These are phyloP conservation scores for Anguilla rostrata DNA, from an alignment of 2,113 vertebrate species.

Conservation along the genomic window DNA sequence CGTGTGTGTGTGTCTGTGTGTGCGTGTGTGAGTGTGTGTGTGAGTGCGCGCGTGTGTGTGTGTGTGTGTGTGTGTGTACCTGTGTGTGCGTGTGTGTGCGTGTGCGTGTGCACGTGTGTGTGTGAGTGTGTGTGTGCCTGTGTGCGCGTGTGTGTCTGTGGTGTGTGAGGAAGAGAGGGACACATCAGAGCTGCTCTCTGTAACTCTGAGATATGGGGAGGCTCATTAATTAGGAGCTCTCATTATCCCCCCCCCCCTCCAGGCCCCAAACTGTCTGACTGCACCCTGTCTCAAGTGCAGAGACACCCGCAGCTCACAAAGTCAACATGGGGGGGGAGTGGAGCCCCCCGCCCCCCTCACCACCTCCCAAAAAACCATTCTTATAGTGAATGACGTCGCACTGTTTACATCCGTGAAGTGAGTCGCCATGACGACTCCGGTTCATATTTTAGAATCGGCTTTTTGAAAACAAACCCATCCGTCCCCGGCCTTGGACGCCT, in stretches of 20 bases:
- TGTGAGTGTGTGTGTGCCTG: too few species aligned
- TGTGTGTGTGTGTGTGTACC: too few species aligned
- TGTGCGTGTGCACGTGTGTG: too few species aligned
- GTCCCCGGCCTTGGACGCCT: constrained; percentile 41
- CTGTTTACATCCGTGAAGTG: constrained; percentile 52
- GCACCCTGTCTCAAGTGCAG: constrained; percentile 47
- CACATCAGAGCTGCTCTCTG: constrained; percentile 48
- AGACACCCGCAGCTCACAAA: constrained; percentile 34
- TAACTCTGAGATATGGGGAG: constrained; percentile 66
- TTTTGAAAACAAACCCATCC: constrained; percentile 55
- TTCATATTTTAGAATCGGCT: constrained; percentile 59
- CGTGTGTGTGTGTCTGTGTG: too few species aligned
- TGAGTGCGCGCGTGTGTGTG: too few species aligned
- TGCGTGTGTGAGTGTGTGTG: too few species aligned
- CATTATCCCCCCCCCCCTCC: constrained; percentile 43
- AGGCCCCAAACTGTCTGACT: constrained; percentile 31
- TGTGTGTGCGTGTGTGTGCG: too few species aligned
- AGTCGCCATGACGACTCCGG: constrained; percentile 53
- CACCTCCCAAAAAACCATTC: constrained; percentile 40
- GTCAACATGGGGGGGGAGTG: constrained; percentile 30
- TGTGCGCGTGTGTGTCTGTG: too few species aligned
- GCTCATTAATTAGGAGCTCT: constrained; percentile 74
- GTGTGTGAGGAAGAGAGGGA: constrained; percentile 35
- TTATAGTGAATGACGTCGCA: constrained; percentile 60
- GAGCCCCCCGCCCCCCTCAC: constrained; percentile 55